phyloP scores from a whole-genome alignment of 2,888 invertebrate species.

The Watsonalla binaria region DNA sequence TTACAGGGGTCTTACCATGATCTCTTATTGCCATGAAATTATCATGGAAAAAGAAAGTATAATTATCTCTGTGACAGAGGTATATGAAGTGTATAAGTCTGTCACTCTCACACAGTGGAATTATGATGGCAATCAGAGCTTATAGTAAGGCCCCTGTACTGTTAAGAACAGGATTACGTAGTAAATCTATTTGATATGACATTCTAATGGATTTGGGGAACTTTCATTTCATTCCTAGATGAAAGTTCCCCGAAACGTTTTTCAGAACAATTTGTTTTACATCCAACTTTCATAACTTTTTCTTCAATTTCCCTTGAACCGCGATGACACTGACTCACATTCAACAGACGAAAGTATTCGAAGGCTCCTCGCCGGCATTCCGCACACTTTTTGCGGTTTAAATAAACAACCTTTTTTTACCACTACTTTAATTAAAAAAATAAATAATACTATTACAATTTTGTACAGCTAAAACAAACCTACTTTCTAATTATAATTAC shows the following conservation, averaged over 20 bases:
- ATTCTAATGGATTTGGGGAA: too few species aligned
- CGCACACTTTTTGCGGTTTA: constrained; percentile 11
- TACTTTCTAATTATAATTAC: constrained; percentile 15
- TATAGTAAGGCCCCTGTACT: too few species aligned
- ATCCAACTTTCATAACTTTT: neutral
- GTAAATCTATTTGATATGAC: too few species aligned
- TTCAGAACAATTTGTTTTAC: neutral
- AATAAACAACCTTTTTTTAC: constrained; percentile 18
- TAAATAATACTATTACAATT: constrained; percentile 44
- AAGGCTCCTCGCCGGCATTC: constrained; percentile 4
- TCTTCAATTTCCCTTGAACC: neutral
- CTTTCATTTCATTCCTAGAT: too few species aligned
- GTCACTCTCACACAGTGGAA: too few species aligned
- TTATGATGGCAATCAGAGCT: too few species aligned
- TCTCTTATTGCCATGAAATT: too few species aligned
- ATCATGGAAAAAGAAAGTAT: too few species aligned
- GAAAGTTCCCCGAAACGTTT: neutral
- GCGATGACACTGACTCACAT: neutral
- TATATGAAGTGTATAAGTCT: too few species aligned
- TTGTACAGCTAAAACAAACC: constrained; percentile 20
- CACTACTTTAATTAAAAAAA: constrained; percentile 34
- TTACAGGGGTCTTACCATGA: too few species aligned
- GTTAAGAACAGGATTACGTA: too few species aligned
- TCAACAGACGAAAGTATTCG: neutral
- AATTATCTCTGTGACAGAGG: too few species aligned